These are phyloP conservation scores for Silurus meridionalis DNA, from an alignment of 2,113 vertebrate genomes.

Conservation along the genomic window DNA sequence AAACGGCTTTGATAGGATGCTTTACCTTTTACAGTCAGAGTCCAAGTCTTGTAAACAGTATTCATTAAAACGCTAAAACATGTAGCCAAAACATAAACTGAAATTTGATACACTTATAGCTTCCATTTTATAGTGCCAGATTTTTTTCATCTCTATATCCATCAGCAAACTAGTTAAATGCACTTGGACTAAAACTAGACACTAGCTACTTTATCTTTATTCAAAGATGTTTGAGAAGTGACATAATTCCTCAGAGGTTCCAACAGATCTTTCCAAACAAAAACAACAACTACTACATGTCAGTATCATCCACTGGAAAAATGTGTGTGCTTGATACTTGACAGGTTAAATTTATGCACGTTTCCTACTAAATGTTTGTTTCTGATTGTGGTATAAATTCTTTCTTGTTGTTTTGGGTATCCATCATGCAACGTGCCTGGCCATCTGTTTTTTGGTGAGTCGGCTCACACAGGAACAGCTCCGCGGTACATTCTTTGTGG, in stretches of 20 bases:
- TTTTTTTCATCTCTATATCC: background rate
- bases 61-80: background rate
- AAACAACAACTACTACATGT: background rate
- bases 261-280: background rate
- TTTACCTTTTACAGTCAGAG: conserved; percentile 2
- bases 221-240: background rate
- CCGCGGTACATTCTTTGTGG: conserved; percentile 47
- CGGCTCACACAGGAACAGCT: conserved; percentile 48
- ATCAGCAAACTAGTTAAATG: background rate
- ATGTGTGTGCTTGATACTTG: background rate
- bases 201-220: background rate
- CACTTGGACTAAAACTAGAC: background rate
- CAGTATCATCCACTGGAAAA: background rate
- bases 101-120: background rate
- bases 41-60: background rate
- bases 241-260: background rate
- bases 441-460: conserved; percentile 58
- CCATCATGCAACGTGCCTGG: conserved; percentile 44
- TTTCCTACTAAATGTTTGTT: conserved; percentile 46
- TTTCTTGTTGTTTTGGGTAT: conserved; percentile 36
- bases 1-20: background rate
- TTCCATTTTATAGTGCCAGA: background rate
- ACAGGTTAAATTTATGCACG: conserved; percentile 15
- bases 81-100: background rate
- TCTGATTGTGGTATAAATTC: conserved; percentile 43